These are phyloP conservation scores for Frankliniella intonsa DNA, from an alignment of 2,888 invertebrate species.

Conservation along the genomic window DNA sequence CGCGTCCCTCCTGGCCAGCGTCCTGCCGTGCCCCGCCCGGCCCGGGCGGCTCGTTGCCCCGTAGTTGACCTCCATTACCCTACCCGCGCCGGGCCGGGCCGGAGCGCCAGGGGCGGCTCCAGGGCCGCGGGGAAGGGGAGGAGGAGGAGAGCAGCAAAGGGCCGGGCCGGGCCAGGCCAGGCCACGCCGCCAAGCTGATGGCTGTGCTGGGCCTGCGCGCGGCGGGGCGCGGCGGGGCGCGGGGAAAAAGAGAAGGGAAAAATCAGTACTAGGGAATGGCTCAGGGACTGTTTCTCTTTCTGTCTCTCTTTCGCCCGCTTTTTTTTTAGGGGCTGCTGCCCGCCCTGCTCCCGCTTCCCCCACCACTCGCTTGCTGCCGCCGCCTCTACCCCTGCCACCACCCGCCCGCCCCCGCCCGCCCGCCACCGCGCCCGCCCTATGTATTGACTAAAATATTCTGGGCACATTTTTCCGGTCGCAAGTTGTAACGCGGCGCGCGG, in stretches of 20 bases:
- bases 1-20: not conserved
- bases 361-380: not conserved
- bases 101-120: not conserved
- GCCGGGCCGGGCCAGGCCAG: not conserved
- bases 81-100: not conserved
- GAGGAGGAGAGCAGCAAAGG: not conserved
- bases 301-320: conserved; percentile 19
- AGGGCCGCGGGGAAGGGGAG: not conserved
- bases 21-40: not conserved
- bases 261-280: conserved; percentile 26
- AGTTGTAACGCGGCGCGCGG: conserved; percentile 1
- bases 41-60: not conserved
- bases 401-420: not conserved
- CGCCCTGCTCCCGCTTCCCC: not conserved
- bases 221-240: not conserved
- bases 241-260: conserved; percentile 8
- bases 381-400: not conserved
- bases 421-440: not conserved
- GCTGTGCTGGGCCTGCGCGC: not conserved
- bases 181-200: too few species aligned
- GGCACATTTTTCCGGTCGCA: conserved; percentile 26
- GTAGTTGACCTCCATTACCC: conserved; percentile 18
- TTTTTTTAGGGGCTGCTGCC: not conserved
- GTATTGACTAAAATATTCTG: conserved; percentile 27
- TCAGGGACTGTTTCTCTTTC: conserved; percentile 24